Conservation (phyloP, 2,797 vertebrate species). For the Crenichthys baileyi region DNA sequence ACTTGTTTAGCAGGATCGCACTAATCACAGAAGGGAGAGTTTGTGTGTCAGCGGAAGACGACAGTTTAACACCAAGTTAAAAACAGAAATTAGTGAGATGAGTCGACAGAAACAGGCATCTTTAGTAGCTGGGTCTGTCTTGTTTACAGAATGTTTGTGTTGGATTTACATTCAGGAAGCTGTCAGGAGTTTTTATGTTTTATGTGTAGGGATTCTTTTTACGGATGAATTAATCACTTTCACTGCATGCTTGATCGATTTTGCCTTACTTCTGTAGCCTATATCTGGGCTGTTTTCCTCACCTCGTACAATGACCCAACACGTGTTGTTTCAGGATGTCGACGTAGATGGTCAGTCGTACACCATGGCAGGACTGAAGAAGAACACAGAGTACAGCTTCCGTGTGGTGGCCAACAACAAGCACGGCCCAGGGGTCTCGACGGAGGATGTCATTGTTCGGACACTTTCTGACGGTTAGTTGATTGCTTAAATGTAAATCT, state of each 20-base stretch:
- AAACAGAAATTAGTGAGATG: constrained; percentile 38
- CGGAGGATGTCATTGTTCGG: constrained; percentile 86
- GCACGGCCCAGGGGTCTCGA: constrained; percentile 95
- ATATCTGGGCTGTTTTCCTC: background rate
- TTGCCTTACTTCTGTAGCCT: background rate
- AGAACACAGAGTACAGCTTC: constrained; percentile 93
- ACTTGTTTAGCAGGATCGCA: constrained; percentile 52
- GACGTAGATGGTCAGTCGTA: constrained; percentile 86
- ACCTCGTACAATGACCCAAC: background rate
- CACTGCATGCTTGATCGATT: background rate
- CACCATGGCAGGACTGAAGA: constrained; percentile 88
- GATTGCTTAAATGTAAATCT: background rate
- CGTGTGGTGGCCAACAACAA: constrained; percentile 97
- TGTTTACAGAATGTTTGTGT: constrained; percentile 15
- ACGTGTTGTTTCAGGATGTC: constrained; percentile 82
- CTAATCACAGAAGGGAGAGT: constrained; percentile 47
- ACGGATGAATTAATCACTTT: background rate
- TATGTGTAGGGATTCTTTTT: background rate
- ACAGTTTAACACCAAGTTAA: constrained; percentile 44
- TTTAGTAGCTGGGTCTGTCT: constrained; percentile 19
- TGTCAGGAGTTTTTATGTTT: constrained; percentile 1
- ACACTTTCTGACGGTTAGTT: constrained; percentile 92
- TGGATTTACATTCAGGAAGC: background rate
- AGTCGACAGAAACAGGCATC: constrained; percentile 27
- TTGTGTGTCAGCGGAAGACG: constrained; percentile 38